Evolutionary conservation across 1,140 invertebrate species (phyloP).

Genomic region (Drosophila tani): DNA sequence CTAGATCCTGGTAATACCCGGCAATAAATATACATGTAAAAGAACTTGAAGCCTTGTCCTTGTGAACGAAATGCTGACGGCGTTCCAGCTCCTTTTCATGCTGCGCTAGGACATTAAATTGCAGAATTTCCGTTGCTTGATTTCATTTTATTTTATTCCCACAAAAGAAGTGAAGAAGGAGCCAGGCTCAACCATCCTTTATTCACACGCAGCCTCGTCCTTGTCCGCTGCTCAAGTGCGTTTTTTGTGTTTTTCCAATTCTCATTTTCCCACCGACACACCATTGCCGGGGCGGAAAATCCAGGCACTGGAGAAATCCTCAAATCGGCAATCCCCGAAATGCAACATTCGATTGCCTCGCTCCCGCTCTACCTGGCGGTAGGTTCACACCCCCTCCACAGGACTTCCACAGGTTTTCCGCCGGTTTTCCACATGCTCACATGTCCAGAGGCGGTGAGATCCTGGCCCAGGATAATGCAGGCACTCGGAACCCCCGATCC

Average conservation of each 20-base stretch:
- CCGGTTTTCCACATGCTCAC: slow-evolving; percentile 7
- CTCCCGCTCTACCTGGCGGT: slow-evolving; percentile 9
- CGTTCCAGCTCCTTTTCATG: too few species aligned
- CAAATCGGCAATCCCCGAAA: slow-evolving; percentile 16
- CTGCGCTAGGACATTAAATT: too few species aligned
- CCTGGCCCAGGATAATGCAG: slow-evolving; percentile 30
- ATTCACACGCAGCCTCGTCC: slow-evolving; percentile 53
- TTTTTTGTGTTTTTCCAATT: slow-evolving; percentile 26
- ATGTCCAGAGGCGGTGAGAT: slow-evolving; percentile 19
- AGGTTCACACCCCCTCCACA: slow-evolving; percentile 48
- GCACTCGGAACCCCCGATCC: slow-evolving; percentile 1
- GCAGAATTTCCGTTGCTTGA: neutral
- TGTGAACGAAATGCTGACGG: too few species aligned
- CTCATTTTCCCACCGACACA: slow-evolving; percentile 43
- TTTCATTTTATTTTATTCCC: neutral
- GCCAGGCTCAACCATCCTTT: slow-evolving; percentile 30
- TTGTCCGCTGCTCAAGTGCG: slow-evolving; percentile 59
- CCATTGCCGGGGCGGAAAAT: neutral
- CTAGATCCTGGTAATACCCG: too few species aligned
- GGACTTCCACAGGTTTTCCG: slow-evolving; percentile 10
- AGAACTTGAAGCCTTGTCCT: too few species aligned
- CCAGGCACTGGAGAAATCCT: slow-evolving; percentile 17
- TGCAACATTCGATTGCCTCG: slow-evolving; percentile 17
- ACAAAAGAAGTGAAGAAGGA: neutral
- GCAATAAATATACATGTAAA: too few species aligned